Base-by-base conservation (phyloP, 2,113 vertebrate genomes). In the Toxotes jaculatrix region DNA sequence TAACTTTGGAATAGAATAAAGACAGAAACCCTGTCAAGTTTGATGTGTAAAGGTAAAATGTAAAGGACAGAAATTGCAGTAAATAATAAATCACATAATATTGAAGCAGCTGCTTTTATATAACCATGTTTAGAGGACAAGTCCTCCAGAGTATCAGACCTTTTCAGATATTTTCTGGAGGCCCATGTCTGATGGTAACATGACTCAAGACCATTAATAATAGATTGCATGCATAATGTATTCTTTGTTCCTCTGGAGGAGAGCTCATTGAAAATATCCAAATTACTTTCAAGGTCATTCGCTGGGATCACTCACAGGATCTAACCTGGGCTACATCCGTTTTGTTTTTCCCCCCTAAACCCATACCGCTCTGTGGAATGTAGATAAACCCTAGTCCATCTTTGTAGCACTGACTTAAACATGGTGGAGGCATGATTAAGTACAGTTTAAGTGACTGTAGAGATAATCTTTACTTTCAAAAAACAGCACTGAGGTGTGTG, bases 181-280 rank as follows among this genome's bases (percentile, higher is more conserved):
- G 64, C 65, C 83, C 49, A 86, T 79, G 84, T 88, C 87, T 90
- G 78, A 89, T 88, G 72, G 95, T 93, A 95, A 95, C 91, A 92
- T 86, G 93, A 95, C 87, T 93, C 93, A 89, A 84, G 47, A 72
- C 71, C 89, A 95, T 96, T 84, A 95, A 96, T 95, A 95, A 95
- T 95, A 89, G 91, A 96, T 91, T 59, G 59, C 86, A 93, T 94
- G 93, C 92, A 93, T 95, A 94, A 95, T 94, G 86, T 88, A 94
- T 88, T 85, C 86, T 83, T 86, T 79, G 80, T 83, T 90, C 62
- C 88, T 87, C 87, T 67, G 78, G 66, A 78, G 87, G 75, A 76
- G 78, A 91, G 86, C 68, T 85, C 91, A 74, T 66, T 82, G 82
- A 91, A 88, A 92, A 87, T 73, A 90, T 83, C 78, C 69, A 68